Base-by-base conservation (phyloP, 2,797 vertebrate species). In the Holocentrus rufus region DNA sequence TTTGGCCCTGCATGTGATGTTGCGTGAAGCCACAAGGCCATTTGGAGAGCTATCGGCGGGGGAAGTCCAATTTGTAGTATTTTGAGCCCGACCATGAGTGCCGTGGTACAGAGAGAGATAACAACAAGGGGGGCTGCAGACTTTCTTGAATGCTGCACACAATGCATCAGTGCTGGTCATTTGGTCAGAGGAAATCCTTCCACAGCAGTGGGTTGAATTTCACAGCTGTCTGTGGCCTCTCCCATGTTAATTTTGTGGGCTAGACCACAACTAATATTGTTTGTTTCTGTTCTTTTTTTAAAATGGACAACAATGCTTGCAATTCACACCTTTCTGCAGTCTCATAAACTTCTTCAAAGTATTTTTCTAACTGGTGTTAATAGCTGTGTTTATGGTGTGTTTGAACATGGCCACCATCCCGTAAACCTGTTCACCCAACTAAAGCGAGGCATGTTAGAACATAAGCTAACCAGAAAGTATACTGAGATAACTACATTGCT, bases 11-110 rank as follows among this genome's bases (percentile, higher is more conserved):
- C 42, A 17, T 27, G 65, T 64, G 61, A 76, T 77, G 76, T 86
- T 89, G 87, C 58, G 81, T 86, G 82, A 80, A 85, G 84, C 90
- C 87, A 80, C 88, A 85, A 75, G 69, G 75, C 59, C 86, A 57
- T 83, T 84, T 85, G 66, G 76, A 76, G 68, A 82, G 80, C 69
- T 75, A 83, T 84, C 80, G 80, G 77, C 76, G 56, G 80, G 49
- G 72, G 72, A 75, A 76, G 59, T 63, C 59, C 44, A n/a, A 53
- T 53, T 27, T 59, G 61, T 74, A 2, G 46, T 25, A 18, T 27
- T 63, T 65, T 18, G 39, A 61, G 63, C 70, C 79, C 42, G 50
- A 65, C 57, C 3, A 13, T 2, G 30, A 63, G 49, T 6, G 49
- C 22, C 44, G 58, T 5, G 1, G 8, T 23, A 23, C 44, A 69